Evolutionary conservation across 37 sponge, comb jelly and placozoan genomes (phyloP), one percentile per base, ranked within the genome.

Genomic region (Eunapius fragilis): DNA sequence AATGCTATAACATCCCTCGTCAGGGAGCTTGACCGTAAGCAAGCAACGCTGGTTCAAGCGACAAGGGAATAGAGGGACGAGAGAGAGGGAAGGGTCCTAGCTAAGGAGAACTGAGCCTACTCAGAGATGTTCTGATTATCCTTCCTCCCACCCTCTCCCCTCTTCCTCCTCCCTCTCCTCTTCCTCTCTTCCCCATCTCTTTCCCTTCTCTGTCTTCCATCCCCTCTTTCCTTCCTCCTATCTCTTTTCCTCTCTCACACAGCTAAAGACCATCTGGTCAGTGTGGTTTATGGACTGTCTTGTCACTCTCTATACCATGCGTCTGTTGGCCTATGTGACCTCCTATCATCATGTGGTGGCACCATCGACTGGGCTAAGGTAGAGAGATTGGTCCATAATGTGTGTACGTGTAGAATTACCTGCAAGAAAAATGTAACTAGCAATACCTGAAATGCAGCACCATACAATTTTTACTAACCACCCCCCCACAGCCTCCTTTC

Each of bases 1-100:
- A 89, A 88, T 47, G 69, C 90, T 24, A 80, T 93, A 25, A 87
- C 70, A 0, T 58, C 58, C 17, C 58, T 58, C 19, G 14, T 58
- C 58, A 58, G 14, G 22, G 58, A 58, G 17, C 58, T 58, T 2
- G 58, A 58, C 58, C 22, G 58, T 58, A 58, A 19, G 58, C 17
- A 58, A n/a, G n/a, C n/a, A n/a, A n/a, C n/a, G n/a, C 58, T 2
- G 6, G 58, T 58, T 2, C 58, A 58, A 17, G 58, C 14, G 17
- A 17, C 41, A 41, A 6, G 6, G 6, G 41, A 41, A 6, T 41
- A 41, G 6, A 9, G 3, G 41, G 41, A 3, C 3, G 41, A 6
- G n/a, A n/a, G n/a, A n/a, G n/a, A n/a, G n/a, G n/a, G n/a, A n/a
- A n/a, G n/a, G n/a, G n/a, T n/a, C n/a, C n/a, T n/a, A n/a, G n/a